These are phyloP conservation scores for Thripadectes ignobilis DNA, from an alignment of 2,797 vertebrate species.

Conservation along the genomic window DNA sequence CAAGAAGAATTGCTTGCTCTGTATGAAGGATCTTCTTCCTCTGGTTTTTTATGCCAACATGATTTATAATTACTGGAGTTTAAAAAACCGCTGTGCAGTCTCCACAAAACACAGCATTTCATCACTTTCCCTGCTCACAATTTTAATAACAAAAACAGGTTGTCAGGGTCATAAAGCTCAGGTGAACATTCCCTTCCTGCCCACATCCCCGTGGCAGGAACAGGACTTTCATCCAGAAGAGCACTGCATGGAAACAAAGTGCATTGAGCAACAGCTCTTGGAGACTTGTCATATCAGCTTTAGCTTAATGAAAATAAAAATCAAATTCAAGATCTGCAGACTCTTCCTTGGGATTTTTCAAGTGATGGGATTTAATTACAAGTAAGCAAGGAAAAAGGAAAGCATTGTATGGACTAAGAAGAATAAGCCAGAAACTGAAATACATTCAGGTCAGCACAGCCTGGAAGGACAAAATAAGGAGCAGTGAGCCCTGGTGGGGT, in stretches of 20 bases:
- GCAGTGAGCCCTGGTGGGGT: background rate
- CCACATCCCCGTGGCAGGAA: background rate
- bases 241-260: background rate
- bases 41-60: background rate
- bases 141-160: background rate
- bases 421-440: background rate
- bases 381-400: background rate
- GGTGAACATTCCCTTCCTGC: background rate
- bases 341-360: constrained; percentile 32
- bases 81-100: background rate
- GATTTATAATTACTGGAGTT: background rate
- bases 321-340: background rate
- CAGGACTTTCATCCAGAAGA: background rate
- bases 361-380: constrained; percentile 39
- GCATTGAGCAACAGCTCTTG: constrained; percentile 4
- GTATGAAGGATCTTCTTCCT: constrained; percentile 29
- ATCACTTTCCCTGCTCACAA: background rate
- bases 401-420: background rate
- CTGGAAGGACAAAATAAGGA: background rate
- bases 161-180: background rate
- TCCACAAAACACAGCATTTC: background rate
- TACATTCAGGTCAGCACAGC: background rate
- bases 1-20: constrained; percentile 46
- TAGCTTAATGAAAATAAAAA: constrained; percentile 41
- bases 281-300: background rate